Percentiles rank a stretch among this genome's conserved stretches.
Conservation (phyloP, 2,888 invertebrate genomes). For the Saturnia japonica region DNA sequence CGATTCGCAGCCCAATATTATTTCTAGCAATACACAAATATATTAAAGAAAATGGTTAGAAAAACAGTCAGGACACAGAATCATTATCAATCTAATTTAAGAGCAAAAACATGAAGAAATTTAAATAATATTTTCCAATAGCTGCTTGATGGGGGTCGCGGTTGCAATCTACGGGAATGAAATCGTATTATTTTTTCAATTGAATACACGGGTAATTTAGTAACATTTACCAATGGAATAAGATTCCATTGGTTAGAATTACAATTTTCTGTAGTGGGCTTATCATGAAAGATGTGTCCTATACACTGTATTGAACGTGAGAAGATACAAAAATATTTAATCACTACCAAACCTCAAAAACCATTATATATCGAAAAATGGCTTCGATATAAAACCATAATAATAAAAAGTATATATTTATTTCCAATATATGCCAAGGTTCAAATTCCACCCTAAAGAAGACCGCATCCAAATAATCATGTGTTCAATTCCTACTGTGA, state of each 20-base stretch:
- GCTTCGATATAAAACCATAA: no score
- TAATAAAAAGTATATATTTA: no score
- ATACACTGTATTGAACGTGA: neutral
- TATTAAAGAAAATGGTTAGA: neutral
- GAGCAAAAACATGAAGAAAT: neutral
- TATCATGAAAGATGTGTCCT: neutral
- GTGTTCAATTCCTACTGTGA: no score
- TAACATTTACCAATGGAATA: neutral
- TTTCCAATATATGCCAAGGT: no score
- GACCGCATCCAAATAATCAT: no score
- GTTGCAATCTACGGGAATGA: neutral
- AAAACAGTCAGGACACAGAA: neutral
- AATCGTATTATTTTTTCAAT: neutral
- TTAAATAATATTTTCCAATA: slow-evolving; percentile 1
- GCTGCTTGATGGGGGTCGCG: neutral
- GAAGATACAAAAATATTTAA: no score
- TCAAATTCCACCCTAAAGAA: no score
- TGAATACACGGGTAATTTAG: neutral
- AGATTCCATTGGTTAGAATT: neutral
- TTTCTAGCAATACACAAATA: no score
- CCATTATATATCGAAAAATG: no score
- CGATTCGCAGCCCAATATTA: no score
- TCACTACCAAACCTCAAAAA: no score
- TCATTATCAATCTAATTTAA: neutral
- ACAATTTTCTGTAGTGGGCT: neutral